Evolutionary conservation across 2,113 vertebrate species (phyloP).

Genomic region (Tachysurus fulvidraco): DNA sequence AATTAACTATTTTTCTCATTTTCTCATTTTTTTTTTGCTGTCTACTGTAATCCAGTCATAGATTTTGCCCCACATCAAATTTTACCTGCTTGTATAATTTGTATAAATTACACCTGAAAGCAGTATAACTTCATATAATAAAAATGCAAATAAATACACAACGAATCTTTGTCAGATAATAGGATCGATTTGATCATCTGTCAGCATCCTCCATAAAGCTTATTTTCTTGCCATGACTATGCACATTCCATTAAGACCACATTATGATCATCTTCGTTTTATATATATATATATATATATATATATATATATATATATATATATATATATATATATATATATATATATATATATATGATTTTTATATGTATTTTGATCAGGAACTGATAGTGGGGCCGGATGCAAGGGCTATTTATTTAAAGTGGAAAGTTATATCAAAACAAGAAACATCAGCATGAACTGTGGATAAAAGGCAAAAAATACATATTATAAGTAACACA

Average conservation of each 20-base stretch:
- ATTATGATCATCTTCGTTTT: too few relatives aligned
- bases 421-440: background rate
- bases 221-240: background rate
- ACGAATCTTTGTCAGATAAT: slow-evolving; percentile 19
- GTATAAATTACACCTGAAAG: slow-evolving; percentile 25
- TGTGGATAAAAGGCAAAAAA: too few relatives aligned
- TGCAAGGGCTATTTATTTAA: background rate
- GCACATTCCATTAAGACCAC: too few relatives aligned
- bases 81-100: slow-evolving; percentile 19
- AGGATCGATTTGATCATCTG: background rate
- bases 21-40: background rate
- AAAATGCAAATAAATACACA: background rate
- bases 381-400: background rate
- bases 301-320: too few relatives aligned
- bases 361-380: background rate
- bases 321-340: too few relatives aligned
- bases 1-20: too few relatives aligned
- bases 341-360: background rate
- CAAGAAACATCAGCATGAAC: background rate
- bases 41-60: slow-evolving; percentile 13
- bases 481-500: too few relatives aligned
- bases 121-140: background rate
- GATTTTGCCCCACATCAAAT: background rate
- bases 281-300: too few relatives aligned
- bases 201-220: background rate